These are phyloP conservation scores for Sinella curviseta DNA, from an alignment of 1,140 invertebrate genomes.

Conservation along the genomic window DNA sequence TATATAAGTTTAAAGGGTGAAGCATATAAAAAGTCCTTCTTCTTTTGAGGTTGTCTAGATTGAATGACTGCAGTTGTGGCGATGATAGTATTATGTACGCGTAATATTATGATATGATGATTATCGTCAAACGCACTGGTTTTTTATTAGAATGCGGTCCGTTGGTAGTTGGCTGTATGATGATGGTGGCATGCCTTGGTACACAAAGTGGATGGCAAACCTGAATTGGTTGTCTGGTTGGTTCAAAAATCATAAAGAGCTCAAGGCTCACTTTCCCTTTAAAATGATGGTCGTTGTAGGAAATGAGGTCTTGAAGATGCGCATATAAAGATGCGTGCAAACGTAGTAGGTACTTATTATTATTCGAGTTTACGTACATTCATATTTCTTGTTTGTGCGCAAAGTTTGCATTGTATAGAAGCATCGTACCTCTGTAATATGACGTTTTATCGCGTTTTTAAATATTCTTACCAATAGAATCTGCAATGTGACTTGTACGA, in stretches of 20 bases:
- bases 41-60: background rate
- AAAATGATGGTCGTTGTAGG: background rate
- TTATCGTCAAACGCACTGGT: no score
- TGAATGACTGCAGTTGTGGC: background rate
- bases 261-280: background rate
- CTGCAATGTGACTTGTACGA: no score
- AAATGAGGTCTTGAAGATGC: conserved; percentile 12
- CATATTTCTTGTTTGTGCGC: background rate
- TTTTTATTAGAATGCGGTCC: no score
- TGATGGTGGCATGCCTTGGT: background rate
- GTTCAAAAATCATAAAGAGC: background rate
- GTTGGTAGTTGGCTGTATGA: background rate
- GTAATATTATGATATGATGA: no score
- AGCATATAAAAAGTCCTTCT: background rate
- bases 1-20: no score
- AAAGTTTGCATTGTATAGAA: no score
- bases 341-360: no score
- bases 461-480: no score
- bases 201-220: background rate
- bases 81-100: background rate
- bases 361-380: no score
- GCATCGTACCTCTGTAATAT: no score
- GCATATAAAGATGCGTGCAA: background rate
- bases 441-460: no score
- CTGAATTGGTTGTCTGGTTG: background rate